Percentiles rank a stretch among this genome's conserved stretches.
These are phyloP conservation scores for Pan troglodytes DNA, from an alignment of 2,113 vertebrate species.

Conservation along the genomic window DNA sequence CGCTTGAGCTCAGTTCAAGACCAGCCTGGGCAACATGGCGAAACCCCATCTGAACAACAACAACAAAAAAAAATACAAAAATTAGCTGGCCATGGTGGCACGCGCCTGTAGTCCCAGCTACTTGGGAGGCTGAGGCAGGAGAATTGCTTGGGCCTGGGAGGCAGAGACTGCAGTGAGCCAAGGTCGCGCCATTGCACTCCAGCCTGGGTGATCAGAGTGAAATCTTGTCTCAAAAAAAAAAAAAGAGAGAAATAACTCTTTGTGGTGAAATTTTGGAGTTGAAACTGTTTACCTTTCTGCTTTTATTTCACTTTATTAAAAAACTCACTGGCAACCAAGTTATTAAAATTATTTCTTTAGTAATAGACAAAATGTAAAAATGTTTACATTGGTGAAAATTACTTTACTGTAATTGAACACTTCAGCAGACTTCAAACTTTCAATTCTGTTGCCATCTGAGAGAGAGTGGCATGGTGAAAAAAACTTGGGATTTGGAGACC, in stretches of 20 bases:
- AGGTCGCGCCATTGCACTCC: too few relatives aligned
- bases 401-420: constrained; percentile 9
- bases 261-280: not conserved
- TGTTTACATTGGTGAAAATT: constrained; percentile 19
- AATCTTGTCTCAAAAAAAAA: too few relatives aligned
- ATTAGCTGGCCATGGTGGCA: too few relatives aligned
- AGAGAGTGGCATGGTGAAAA: not conserved
- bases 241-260: not conserved
- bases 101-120: too few relatives aligned
- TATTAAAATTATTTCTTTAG: constrained; percentile 29
- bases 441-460: constrained; percentile 7
- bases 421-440: constrained; percentile 39
- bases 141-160: too few relatives aligned
- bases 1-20: too few relatives aligned
- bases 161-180: too few relatives aligned
- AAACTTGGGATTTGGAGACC: constrained; percentile 27
- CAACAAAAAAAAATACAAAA: too few relatives aligned
- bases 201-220: too few relatives aligned
- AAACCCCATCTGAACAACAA: too few relatives aligned
- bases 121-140: too few relatives aligned
- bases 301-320: constrained; percentile 45
- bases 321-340: not conserved
- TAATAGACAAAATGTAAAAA: constrained; percentile 31
- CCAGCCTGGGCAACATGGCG: too few relatives aligned
- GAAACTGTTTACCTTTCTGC: constrained; percentile 33